Percentiles rank a stretch among this genome's conserved stretches.
These are phyloP conservation scores for Myotis brandtii DNA, from an alignment of 2,113 vertebrate species.

Conservation along the genomic window DNA sequence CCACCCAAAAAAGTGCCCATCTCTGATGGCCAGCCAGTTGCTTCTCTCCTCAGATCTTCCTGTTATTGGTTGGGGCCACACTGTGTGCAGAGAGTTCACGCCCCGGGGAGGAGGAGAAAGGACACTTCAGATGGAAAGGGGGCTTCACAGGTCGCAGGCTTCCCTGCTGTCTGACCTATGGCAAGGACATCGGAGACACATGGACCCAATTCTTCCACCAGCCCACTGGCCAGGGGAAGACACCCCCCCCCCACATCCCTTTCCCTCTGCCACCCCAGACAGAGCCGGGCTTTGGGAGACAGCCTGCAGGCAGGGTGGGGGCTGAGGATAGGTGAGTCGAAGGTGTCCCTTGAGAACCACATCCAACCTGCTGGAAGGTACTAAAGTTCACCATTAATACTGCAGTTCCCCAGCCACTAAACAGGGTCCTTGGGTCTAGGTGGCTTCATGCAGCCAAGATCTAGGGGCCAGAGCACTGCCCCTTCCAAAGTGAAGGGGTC, in stretches of 20 bases:
- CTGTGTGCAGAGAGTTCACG: neutral
- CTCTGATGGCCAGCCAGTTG: neutral
- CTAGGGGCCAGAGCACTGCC: neutral
- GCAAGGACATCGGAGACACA: neutral
- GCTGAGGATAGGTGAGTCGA: neutral
- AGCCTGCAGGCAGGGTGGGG: neutral
- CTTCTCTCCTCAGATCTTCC: neutral
- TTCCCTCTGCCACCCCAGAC: neutral
- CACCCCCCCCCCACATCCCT: neutral
- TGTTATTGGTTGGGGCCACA: neutral
- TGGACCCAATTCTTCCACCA: neutral
- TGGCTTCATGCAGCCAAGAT: neutral
- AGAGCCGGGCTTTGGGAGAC: neutral
- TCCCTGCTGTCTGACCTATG: neutral
- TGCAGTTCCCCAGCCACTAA: neutral
- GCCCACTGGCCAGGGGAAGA: neutral
- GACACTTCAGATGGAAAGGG: neutral
- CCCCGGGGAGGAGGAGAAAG: neutral
- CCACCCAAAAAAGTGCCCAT: neutral
- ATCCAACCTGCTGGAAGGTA: neutral
- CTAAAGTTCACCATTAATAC: neutral
- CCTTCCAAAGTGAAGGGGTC: neutral
- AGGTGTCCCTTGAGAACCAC: neutral
- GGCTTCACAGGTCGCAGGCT: neutral
- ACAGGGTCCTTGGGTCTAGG: neutral